Base-by-base conservation (phyloP, 2,113 vertebrate genomes). In the Oncorhynchus keta region DNA sequence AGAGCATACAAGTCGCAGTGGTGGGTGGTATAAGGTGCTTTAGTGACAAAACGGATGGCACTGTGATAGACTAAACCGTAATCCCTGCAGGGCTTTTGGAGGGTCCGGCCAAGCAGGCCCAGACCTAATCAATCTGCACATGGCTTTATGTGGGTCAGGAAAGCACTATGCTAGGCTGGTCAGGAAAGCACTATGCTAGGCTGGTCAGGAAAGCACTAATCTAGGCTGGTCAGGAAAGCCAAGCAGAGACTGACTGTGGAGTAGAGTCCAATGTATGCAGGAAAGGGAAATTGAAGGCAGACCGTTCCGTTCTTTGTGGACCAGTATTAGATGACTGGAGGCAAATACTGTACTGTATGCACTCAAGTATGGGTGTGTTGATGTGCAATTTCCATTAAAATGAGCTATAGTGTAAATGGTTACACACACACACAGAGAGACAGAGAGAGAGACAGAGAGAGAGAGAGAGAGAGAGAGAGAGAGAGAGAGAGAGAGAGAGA, bases 281-380 rank as follows among this genome's bases (percentile, higher is more conserved):
- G 82, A 89, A 86, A 77, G 67, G 81, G 80, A 89, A 88, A 89
- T 87, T 83, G 80, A 88, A 81, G 16, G 51, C 51, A 70, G 85
- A 89, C 87, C 79, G 82, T 68, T 72, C 79, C 14, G 5, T 32
- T 26, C 74, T 78, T 80, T 77, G 79, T 76, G 66, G 79, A 82
- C 88, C 80, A 81, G 66, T 72, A 87, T 87, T 83, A 83, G 83
- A 86, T 84, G 80, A 84, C 82, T 85, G 70, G 78, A 79, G 78
- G 5, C 12, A 45, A 12, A 45, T 11, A 11, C 39, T 45, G 39
- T 45, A 45, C 39, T 11, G 39, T 45, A 45, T 45, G 39, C 9
- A 11, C 9, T 45, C 39, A 70, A 70, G 81, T 87, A 77, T 68
- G 45, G 51, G 55, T 79, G 72, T 68, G 73, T 72, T 5, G 68